phyloP scores from a whole-genome alignment of 2,888 invertebrate species.

The Lamproptera curius region DNA sequence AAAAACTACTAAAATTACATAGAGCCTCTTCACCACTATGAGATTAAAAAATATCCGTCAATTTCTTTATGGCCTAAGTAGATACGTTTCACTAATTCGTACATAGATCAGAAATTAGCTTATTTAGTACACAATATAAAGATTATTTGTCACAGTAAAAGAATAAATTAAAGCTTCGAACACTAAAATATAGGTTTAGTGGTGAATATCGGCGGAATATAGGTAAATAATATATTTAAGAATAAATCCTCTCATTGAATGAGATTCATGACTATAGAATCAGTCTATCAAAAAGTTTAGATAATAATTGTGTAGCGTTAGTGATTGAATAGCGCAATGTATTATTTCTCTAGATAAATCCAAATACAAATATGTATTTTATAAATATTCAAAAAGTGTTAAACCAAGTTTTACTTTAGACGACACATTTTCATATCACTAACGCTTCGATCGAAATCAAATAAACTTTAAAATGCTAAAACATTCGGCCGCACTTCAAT shows the following conservation, averaged over 20 bases:
- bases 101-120: slow-evolving; percentile 21
- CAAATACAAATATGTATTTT: neutral
- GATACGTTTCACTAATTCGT: slow-evolving; percentile 18
- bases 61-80: slow-evolving; percentile 13
- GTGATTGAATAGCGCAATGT: slow-evolving; percentile 15
- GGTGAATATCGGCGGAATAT: slow-evolving; percentile 23
- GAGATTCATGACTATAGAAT: slow-evolving; percentile 45
- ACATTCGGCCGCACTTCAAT: slow-evolving; percentile 8
- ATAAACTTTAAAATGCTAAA: slow-evolving; percentile 26
- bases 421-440: slow-evolving; percentile 24
- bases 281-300: slow-evolving; percentile 45
- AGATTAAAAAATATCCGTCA: slow-evolving; percentile 15
- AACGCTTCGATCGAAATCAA: slow-evolving; percentile 28
- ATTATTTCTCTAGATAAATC: neutral
- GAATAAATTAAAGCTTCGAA: slow-evolving; percentile 19
- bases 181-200: slow-evolving; percentile 23
- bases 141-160: slow-evolving; percentile 9
- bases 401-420: neutral
- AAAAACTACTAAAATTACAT: slow-evolving; percentile 16
- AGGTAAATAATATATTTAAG: slow-evolving; percentile 25
- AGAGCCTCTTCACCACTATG: slow-evolving; percentile 18
- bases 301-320: slow-evolving; percentile 23
- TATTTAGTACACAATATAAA: slow-evolving; percentile 12
- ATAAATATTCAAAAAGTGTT: neutral
- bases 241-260: slow-evolving; percentile 40